Conservation (phyloP, 1,140 invertebrate species). For the Calliopsis andreniformis region DNA sequence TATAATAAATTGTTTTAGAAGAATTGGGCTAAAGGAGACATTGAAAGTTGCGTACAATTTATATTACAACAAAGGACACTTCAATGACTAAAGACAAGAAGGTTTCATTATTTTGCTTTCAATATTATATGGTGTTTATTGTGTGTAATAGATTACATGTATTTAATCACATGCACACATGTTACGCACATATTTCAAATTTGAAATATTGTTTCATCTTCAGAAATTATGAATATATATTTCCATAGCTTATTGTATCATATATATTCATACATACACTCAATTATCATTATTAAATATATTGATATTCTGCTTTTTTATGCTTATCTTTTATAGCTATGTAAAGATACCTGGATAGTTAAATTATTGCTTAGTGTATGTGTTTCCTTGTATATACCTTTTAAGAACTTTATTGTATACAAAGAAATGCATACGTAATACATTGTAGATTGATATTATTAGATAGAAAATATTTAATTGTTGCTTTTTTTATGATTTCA, state of each 20-base stretch:
- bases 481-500: slow-evolving; percentile 78
- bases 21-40: slow-evolving; percentile 38
- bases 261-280: neutral
- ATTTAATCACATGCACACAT: neutral
- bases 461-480: slow-evolving; percentile 54
- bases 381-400: neutral
- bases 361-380: slow-evolving; percentile 2
- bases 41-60: slow-evolving; percentile 39
- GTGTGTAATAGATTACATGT: slow-evolving; percentile 9
- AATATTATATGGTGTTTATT: slow-evolving; percentile 40
- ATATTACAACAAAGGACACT: slow-evolving; percentile 46
- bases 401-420: neutral
- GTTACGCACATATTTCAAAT: neutral
- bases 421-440: slow-evolving; percentile 5
- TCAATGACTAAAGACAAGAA: slow-evolving; percentile 67
- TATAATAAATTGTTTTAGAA: slow-evolving; percentile 58
- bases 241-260: neutral
- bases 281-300: neutral
- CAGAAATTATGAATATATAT: neutral
- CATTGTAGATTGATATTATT: slow-evolving; percentile 19
- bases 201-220: neutral
- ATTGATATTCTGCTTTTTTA: slow-evolving; percentile 2
- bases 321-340: neutral
- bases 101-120: slow-evolving; percentile 49
- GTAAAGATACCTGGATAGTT: neutral